Percentiles rank a stretch among this genome's conserved stretches.
Evolutionary conservation across 2,113 vertebrate species (phyloP).

Genomic region (Chitala chitala): DNA sequence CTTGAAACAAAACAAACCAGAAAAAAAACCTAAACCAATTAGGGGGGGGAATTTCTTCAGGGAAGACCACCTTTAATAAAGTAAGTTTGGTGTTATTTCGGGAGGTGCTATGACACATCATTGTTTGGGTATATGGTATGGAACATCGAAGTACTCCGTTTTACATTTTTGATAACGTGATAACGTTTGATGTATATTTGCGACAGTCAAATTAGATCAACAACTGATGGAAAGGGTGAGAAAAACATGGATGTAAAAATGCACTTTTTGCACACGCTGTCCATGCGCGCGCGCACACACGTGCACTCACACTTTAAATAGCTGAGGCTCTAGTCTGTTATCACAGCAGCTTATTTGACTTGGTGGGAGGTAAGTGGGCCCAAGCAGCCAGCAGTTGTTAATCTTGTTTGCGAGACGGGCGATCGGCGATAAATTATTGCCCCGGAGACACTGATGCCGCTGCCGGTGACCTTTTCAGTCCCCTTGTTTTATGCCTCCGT

Average conservation of each 20-base stretch:
- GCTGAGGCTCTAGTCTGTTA: background rate
- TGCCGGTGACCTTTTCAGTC: conserved; percentile 23
- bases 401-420: conserved; percentile 22
- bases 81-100: no score
- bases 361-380: conserved; percentile 24
- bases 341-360: conserved; percentile 21
- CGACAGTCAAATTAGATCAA: background rate
- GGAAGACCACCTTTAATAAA: background rate
- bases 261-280: background rate
- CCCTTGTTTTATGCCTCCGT: conserved; percentile 13
- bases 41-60: background rate
- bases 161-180: no score
- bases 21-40: conserved; percentile 1
- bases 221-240: background rate
- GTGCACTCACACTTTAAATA: conserved; percentile 28
- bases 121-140: no score
- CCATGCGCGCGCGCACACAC: conserved; percentile 22
- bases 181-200: background rate
- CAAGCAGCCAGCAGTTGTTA: conserved; percentile 16
- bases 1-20: conserved; percentile 23
- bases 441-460: conserved; percentile 10
- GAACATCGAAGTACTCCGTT: no score
- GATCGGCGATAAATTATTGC: conserved; percentile 25
- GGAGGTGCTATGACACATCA: no score
- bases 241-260: conserved; percentile 7